Conservation (phyloP, 2,113 vertebrate species). For the Platichthys flesus region DNA sequence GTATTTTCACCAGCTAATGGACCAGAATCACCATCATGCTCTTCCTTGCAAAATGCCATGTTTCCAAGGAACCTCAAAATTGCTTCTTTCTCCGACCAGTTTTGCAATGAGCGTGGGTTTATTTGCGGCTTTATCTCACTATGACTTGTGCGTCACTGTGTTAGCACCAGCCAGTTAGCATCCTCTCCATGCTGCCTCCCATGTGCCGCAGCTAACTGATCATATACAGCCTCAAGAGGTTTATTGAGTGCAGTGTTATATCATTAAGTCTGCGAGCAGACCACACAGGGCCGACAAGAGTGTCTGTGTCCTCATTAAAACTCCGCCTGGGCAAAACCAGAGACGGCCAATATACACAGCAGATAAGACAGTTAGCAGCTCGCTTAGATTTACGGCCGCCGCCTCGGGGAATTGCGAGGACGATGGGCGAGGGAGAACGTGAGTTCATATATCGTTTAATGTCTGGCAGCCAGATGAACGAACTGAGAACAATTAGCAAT, state of each 20-base stretch:
- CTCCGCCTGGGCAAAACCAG: slow-evolving; percentile 64
- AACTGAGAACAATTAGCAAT: slow-evolving; percentile 22
- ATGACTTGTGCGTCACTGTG: slow-evolving; percentile 17
- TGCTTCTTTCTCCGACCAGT: slow-evolving; percentile 3
- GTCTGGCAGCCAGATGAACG: slow-evolving; percentile 16
- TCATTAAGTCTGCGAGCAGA: slow-evolving; percentile 57
- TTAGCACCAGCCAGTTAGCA: slow-evolving; percentile 40
- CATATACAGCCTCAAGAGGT: slow-evolving; percentile 42
- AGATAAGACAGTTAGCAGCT: slow-evolving; percentile 72
- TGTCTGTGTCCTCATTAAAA: slow-evolving; percentile 73
- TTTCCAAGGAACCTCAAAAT: slow-evolving; percentile 18
- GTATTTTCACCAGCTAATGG: slow-evolving; percentile 20
- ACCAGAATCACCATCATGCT: slow-evolving; percentile 10
- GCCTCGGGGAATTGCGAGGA: slow-evolving; percentile 42
- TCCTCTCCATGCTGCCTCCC: slow-evolving; percentile 28
- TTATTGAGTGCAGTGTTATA: slow-evolving; percentile 55
- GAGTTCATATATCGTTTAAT: slow-evolving; percentile 43
- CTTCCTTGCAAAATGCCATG: neutral
- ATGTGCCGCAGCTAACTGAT: slow-evolving; percentile 22
- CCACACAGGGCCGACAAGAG: slow-evolving; percentile 60
- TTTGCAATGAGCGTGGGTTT: slow-evolving; percentile 11
- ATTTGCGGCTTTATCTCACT: slow-evolving; percentile 34
- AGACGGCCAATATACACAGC: slow-evolving; percentile 59
- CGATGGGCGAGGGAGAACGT: slow-evolving; percentile 42
- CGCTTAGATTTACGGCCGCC: slow-evolving; percentile 64